Conservation (phyloP, 2,113 vertebrate species). For the Dinomys branickii region DNA sequence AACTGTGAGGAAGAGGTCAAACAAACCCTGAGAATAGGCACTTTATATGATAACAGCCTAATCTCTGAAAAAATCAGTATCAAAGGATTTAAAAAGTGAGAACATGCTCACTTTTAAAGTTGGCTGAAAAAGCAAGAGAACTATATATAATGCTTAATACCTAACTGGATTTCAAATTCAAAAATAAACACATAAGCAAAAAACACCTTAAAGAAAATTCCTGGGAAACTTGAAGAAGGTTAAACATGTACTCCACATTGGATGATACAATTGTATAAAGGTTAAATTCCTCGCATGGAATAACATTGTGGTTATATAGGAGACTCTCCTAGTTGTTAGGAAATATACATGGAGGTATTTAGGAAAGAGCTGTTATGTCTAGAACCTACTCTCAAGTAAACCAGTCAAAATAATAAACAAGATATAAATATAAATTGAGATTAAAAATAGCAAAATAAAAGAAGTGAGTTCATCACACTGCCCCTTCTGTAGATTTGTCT, state of each 20-base stretch:
- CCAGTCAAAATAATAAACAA: constrained; percentile 26
- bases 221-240: background rate
- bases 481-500: background rate
- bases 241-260: background rate
- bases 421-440: background rate
- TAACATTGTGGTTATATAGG: background rate
- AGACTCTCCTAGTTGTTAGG: background rate
- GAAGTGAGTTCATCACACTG: background rate
- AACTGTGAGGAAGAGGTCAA: background rate
- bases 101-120: background rate
- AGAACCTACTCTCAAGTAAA: background rate
- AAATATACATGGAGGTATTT: background rate
- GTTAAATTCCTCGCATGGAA: background rate
- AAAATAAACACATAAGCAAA: constrained; percentile 12
- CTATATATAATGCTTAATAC: constrained; percentile 12
- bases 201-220: constrained; percentile 17
- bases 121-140: background rate
- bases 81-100: background rate
- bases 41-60: background rate
- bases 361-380: background rate
- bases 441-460: background rate
- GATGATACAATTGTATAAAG: background rate
- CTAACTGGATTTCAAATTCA: constrained; percentile 20
- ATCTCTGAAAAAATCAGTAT: constrained; percentile 19
- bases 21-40: background rate